Percentiles rank a stretch among this genome's conserved stretches.
phyloP scores from a whole-genome alignment of 2,888 invertebrate genomes.

The Trissolcus brochymenae region DNA sequence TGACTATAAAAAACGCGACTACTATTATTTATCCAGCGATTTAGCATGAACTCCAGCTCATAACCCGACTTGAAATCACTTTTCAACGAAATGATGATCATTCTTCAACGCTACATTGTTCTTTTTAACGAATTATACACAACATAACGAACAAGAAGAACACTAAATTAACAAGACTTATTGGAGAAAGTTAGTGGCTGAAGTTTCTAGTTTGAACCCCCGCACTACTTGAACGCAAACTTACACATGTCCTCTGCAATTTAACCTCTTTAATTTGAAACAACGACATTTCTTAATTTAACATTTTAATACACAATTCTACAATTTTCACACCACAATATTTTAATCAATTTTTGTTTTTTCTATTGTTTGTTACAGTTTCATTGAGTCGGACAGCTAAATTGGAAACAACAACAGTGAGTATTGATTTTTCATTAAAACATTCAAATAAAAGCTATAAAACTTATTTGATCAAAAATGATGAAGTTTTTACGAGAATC shows the following conservation, averaged over 20 bases:
- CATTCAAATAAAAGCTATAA: too few species aligned
- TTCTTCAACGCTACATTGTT: conserved; percentile 30
- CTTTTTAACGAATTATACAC: conserved; percentile 47
- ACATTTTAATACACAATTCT: too few species aligned
- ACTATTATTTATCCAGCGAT: conserved; percentile 9
- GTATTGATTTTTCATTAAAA: too few species aligned
- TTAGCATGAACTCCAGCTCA: conserved; percentile 16
- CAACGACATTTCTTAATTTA: conserved; percentile 29
- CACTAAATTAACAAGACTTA: conserved; percentile 56
- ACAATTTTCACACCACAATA: too few species aligned
- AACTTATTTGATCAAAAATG: too few species aligned
- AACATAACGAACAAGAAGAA: conserved; percentile 52
- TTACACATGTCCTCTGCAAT: conserved; percentile 35
- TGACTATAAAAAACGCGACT: conserved; percentile 15
- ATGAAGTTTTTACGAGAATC: not conserved
- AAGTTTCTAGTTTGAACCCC: conserved; percentile 40
- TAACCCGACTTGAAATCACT: conserved; percentile 18
- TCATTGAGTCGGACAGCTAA: too few species aligned
- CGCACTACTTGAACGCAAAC: conserved; percentile 34
- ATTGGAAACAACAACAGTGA: too few species aligned
- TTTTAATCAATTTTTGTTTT: too few species aligned
- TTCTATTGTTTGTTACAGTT: too few species aligned
- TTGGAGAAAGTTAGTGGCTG: conserved; percentile 48
- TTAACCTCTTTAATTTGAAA: conserved; percentile 43
- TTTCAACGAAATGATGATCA: conserved; percentile 28